Base-by-base conservation (phyloP, 2,113 vertebrate genomes). In the Phylloscopus trochilus region DNA sequence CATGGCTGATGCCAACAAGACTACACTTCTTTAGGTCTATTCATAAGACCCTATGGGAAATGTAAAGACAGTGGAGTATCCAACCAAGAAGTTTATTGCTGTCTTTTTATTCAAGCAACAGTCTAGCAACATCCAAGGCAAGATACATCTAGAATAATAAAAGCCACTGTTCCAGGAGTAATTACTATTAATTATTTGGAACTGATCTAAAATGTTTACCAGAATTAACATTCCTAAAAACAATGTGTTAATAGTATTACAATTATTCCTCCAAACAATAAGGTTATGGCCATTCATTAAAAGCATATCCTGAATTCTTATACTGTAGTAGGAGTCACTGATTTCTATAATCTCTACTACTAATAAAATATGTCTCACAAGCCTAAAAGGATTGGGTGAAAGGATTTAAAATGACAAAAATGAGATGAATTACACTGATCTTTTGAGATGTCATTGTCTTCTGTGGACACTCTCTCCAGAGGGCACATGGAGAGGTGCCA, bases 211-310 rank as follows among this genome's bases (percentile, higher is more conserved):
- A 44, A 41, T 78, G 31, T 86, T 88, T 73, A 52, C 35, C 4
- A 85, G 37, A 75, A 73, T 49, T 77, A 60, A 22, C 5, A 62
- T 46, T 70, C 46, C 11, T 77, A 53, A 56, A 74, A 66, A 19
- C 2, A 44, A 37, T 10, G 0, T 1, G 8, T 78, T 67, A 41
- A 59, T 39, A 43, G 2, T 15, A 46, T 33, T 69, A 33, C 2
- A 62, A 13, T 49, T 58, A 67, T 15, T 58, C 1, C 30, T 59
- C 19, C 11, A 80, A 80, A 60, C 11, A 69, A 13, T 35, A 60
- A 77, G 28, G 22, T 11, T 79, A 35, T 39, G 76, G 15, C 2
- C 80, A 51, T 62, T 72, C 6, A 43, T 73, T 56, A 23, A 44
- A 92, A 74, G 4, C 7, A 24, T 41, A 13, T 62, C 24, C 52